A percentile compares a stretch with the other conserved stretches of the same genome.
Conservation (phyloP, 64 coral and sea anemone genomes). For the Montipora cactus region DNA sequence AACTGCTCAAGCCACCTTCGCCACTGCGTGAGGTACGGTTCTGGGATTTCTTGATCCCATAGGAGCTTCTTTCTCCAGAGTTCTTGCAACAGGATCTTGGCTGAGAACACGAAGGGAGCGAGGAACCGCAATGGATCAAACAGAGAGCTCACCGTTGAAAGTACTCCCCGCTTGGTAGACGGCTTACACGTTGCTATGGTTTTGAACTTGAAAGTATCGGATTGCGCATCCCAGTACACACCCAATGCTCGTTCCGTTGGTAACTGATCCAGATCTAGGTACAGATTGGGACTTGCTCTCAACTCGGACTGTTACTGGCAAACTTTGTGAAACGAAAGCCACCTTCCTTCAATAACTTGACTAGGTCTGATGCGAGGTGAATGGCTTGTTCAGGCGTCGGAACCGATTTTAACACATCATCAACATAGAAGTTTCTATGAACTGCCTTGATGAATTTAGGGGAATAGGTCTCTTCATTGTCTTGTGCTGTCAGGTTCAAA, state of each 20-base stretch:
- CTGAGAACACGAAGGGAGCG: conserved; percentile 43
- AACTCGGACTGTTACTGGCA: conserved; percentile 27
- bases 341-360: conserved; percentile 27
- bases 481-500: conserved; percentile 29
- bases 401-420: conserved; percentile 39
- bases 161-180: conserved; percentile 53
- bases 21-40: conserved; percentile 20
- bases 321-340: conserved; percentile 68
- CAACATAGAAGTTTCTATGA: conserved; percentile 55
- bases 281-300: conserved; percentile 21
- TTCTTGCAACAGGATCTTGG: conserved; percentile 56
- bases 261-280: conserved; percentile 58
- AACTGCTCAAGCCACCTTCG: conserved; percentile 19
- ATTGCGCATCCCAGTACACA: conserved; percentile 47
- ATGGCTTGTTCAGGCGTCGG: not conserved
- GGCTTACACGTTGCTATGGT: not conserved
- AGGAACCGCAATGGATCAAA: conserved; percentile 66
- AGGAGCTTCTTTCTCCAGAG: conserved; percentile 27
- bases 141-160: conserved; percentile 37
- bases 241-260: conserved; percentile 54
- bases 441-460: not conserved
- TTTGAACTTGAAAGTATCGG: conserved; percentile 56
- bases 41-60: conserved; percentile 61
- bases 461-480: conserved; percentile 7
- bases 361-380: not conserved